Evolutionary conservation across 53 echinoderm and acorn worm species (phyloP).

Genomic region (Astropecten irregularis): DNA sequence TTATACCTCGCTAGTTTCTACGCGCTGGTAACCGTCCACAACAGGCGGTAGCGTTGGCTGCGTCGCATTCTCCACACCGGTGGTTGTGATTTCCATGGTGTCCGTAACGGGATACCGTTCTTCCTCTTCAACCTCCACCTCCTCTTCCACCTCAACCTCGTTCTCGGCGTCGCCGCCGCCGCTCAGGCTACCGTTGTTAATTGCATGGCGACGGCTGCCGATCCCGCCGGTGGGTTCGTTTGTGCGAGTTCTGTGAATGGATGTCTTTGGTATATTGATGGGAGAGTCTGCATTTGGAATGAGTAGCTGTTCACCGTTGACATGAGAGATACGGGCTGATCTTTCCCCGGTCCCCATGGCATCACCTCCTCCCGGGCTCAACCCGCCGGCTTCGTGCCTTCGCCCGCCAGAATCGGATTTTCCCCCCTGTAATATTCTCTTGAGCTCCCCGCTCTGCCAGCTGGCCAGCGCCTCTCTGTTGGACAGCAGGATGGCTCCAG

Average conservation of each 20-base stretch:
- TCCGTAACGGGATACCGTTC: conserved; percentile 38
- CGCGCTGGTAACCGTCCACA: conserved; percentile 44
- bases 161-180: background rate
- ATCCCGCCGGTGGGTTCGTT: background rate
- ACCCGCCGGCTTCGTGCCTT: background rate
- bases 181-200: background rate
- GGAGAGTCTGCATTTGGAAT: background rate
- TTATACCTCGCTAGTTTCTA: conserved; percentile 20
- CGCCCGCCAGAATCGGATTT: background rate
- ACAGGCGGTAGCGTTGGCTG: conserved; percentile 23
- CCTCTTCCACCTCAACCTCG: background rate
- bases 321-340: no score
- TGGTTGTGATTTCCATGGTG: conserved; percentile 29
- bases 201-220: background rate
- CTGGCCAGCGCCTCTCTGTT: background rate
- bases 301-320: conserved; percentile 18
- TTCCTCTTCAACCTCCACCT: conserved; percentile 10
- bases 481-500: background rate
- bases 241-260: conserved; percentile 38
- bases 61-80: conserved; percentile 28
- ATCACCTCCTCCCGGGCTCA: background rate
- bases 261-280: background rate
- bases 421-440: background rate
- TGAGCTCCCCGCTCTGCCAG: conserved; percentile 10
- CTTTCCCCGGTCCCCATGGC: background rate